Evolutionary conservation across 2,888 invertebrate species (phyloP).

Genomic region (Aphodius granarius): DNA sequence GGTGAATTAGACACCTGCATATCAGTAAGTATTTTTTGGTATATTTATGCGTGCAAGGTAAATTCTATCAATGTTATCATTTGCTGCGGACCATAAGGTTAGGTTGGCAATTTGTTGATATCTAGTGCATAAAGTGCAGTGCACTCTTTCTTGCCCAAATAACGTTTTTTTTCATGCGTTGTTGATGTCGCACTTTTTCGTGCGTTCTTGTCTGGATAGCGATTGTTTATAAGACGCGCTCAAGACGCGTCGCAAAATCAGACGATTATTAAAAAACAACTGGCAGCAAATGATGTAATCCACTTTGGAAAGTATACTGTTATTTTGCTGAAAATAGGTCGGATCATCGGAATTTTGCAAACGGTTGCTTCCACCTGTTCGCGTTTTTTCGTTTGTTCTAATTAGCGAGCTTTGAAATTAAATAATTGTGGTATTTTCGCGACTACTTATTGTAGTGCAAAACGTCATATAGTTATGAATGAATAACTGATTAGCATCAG

Average conservation of each 20-base stretch:
- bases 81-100: conserved; percentile 19
- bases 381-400: conserved; percentile 6
- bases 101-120: conserved; percentile 46
- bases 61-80: neutral
- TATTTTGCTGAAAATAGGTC: conserved; percentile 39
- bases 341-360: conserved; percentile 32
- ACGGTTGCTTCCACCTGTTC: conserved; percentile 25
- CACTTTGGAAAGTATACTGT: conserved; percentile 41
- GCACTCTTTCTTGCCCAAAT: conserved; percentile 48
- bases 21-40: conserved; percentile 18
- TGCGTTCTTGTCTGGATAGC: conserved; percentile 11
- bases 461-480: neutral
- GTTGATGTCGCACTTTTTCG: conserved; percentile 38
- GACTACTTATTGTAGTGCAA: neutral
- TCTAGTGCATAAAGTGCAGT: conserved; percentile 52
- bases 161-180: conserved; percentile 41
- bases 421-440: neutral
- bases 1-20: conserved; percentile 36
- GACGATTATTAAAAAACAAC: conserved; percentile 16
- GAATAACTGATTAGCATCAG: too few relatives aligned
- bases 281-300: conserved; percentile 45
- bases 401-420: neutral
- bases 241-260: conserved; percentile 3
- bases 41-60: neutral
- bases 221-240: conserved; percentile 30